phyloP scores from a whole-genome alignment of 2,888 invertebrate species.

The Gisinianus flammeolus region DNA sequence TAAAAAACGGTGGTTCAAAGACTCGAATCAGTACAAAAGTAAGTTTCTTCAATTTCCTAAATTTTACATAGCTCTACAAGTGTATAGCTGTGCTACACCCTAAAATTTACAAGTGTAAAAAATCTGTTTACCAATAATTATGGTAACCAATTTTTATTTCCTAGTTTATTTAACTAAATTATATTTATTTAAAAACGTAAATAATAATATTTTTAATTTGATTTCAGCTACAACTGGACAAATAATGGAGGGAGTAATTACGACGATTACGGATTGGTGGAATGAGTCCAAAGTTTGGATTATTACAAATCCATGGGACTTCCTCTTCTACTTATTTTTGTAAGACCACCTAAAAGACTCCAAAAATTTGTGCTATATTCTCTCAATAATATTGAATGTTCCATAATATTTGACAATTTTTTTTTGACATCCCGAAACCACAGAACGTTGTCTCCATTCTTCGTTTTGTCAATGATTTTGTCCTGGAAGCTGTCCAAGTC shows the following conservation, averaged over 20 bases:
- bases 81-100: too few species aligned
- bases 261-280: constrained; percentile 36
- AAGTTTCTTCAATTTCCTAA: too few species aligned
- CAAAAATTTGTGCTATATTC: too few species aligned
- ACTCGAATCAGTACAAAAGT: too few species aligned
- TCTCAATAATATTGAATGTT: too few species aligned
- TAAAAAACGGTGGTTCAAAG: too few species aligned
- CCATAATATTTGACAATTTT: neutral
- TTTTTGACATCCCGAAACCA: too few species aligned
- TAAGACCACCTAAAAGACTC: neutral
- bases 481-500: constrained; percentile 49
- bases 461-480: constrained; percentile 43
- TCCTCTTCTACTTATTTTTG: constrained; percentile 46
- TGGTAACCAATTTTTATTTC: neutral
- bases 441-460: constrained; percentile 40
- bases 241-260: neutral
- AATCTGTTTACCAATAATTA: too few species aligned
- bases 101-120: too few species aligned
- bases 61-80: too few species aligned
- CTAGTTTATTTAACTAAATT: too few species aligned
- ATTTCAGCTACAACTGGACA: neutral
- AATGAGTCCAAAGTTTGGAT: constrained; percentile 46
- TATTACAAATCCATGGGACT: constrained; percentile 48
- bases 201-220: neutral
- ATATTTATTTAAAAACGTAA: too few species aligned